phyloP scores from a whole-genome alignment of 35 echinoderm and acorn worm genomes.

The Strongylocentrotus purpuratus region DNA sequence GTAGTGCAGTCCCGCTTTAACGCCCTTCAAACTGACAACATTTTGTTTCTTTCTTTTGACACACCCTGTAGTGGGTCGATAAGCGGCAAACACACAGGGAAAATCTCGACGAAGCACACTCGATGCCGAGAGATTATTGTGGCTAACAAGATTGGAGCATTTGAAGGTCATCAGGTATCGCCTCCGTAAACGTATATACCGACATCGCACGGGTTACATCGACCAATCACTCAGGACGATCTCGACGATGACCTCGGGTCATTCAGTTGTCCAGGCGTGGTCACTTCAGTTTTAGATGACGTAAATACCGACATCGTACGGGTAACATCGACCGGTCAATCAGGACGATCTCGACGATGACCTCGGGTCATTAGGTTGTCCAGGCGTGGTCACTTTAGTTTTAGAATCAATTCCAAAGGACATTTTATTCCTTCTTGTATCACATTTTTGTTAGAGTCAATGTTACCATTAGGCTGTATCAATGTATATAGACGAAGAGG shows the following conservation, averaged over 20 bases:
- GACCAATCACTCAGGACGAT: not conserved
- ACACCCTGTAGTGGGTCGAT: constrained; percentile 14
- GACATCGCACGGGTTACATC: not conserved
- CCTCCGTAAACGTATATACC: not conserved
- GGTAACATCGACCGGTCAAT: not conserved
- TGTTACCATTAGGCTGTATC: too few relatives aligned
- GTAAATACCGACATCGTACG: not conserved
- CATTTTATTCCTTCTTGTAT: too few relatives aligned
- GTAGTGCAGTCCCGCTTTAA: too few relatives aligned
- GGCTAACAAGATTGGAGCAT: constrained; percentile 28
- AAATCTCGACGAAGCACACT: constrained; percentile 26
- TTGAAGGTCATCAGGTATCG: constrained; percentile 27
- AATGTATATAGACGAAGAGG: too few relatives aligned
- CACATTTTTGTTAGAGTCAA: too few relatives aligned
- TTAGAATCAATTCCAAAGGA: too few relatives aligned
- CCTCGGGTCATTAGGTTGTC: not conserved
- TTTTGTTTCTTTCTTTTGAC: not conserved
- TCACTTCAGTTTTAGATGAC: not conserved
- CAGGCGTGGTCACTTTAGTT: too few relatives aligned
- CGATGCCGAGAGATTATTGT: constrained; percentile 27
- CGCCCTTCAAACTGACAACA: too few relatives aligned
- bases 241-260: not conserved
- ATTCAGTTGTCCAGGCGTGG: not conserved
- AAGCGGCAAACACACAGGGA: constrained; percentile 36
- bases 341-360: not conserved